A percentile compares a stretch with the other conserved stretches of the same genome.
These are phyloP conservation scores for Danaus melanippus DNA, from an alignment of 1,140 invertebrate genomes.

Conservation along the genomic window DNA sequence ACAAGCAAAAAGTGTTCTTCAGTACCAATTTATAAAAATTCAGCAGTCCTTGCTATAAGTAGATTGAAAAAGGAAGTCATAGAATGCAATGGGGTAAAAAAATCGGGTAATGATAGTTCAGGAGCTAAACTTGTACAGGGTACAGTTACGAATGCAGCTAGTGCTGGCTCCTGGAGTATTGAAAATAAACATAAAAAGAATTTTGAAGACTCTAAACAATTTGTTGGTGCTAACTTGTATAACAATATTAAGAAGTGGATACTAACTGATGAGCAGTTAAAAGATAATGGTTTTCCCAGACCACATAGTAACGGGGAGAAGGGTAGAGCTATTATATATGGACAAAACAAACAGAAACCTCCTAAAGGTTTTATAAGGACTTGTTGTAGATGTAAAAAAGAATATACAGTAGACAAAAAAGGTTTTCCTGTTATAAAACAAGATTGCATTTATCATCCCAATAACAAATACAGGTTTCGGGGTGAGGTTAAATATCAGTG, in stretches of 20 bases:
- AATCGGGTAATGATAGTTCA: slow-evolving; percentile 43
- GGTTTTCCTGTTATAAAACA: slow-evolving; percentile 80
- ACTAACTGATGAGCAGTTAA: slow-evolving; percentile 83
- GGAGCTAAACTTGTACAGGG: slow-evolving; percentile 27
- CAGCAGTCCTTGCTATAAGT: slow-evolving; percentile 85
- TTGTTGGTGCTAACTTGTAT: slow-evolving; percentile 72
- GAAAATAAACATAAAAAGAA: slow-evolving; percentile 73
- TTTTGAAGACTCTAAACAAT: slow-evolving; percentile 51
- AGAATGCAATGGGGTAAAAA: slow-evolving; percentile 61
- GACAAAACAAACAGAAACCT: slow-evolving; percentile 75
- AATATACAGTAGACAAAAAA: slow-evolving; percentile 83
- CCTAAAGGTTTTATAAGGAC: slow-evolving; percentile 79
- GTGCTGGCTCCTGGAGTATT: slow-evolving; percentile 79
- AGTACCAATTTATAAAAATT: slow-evolving; percentile 87
- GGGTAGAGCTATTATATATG: slow-evolving; percentile 75
- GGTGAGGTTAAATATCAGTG: slow-evolving; percentile 80
- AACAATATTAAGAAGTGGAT: slow-evolving; percentile 70
- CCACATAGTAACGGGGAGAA: slow-evolving; percentile 76
- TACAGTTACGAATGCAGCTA: slow-evolving; percentile 30
- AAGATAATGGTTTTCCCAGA: slow-evolving; percentile 88
- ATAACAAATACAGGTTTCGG: slow-evolving; percentile 84
- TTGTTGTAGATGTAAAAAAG: slow-evolving; percentile 87
- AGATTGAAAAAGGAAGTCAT: slow-evolving; percentile 80
- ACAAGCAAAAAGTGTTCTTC: slow-evolving; percentile 85
- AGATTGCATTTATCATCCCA: slow-evolving; percentile 93